Evolutionary conservation across 2,113 vertebrate species (phyloP).

Genomic region (Azemiops feae): DNA sequence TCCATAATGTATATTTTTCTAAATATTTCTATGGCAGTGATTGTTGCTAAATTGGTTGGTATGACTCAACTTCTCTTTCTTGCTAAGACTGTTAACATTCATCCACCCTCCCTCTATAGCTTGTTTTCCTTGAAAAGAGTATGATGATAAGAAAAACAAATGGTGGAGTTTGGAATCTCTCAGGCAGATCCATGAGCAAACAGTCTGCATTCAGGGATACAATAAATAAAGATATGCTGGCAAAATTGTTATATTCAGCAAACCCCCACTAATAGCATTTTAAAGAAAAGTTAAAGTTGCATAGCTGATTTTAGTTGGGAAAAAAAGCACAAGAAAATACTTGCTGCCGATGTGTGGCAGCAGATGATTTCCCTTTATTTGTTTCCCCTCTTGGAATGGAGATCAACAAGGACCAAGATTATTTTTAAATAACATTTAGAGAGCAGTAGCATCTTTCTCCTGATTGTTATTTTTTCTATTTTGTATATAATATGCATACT

Average conservation of each 20-base stretch:
- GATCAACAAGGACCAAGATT: neutral
- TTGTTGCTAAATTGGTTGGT: neutral
- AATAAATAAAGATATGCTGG: neutral
- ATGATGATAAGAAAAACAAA: neutral
- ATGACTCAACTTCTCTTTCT: neutral
- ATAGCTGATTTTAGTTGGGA: neutral
- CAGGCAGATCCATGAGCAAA: neutral
- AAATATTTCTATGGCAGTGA: neutral
- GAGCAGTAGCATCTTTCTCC: neutral
- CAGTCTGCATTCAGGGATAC: neutral
- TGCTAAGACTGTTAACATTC: neutral
- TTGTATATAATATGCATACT: neutral
- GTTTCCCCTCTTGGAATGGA: neutral
- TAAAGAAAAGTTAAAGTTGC: neutral
- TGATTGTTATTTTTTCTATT: neutral
- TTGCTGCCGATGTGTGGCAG: neutral
- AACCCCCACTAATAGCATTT: neutral
- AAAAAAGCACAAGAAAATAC: neutral
- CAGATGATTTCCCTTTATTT: neutral
- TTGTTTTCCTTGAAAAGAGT: neutral
- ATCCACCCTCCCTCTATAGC: neutral
- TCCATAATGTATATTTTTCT: neutral
- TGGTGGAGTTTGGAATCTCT: neutral
- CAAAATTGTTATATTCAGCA: neutral
- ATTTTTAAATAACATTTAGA: neutral